Evolutionary conservation across 2,797 vertebrate species (phyloP), one percentile per base, ranked within the genome.

Genomic region (Nannoperca australis): DNA sequence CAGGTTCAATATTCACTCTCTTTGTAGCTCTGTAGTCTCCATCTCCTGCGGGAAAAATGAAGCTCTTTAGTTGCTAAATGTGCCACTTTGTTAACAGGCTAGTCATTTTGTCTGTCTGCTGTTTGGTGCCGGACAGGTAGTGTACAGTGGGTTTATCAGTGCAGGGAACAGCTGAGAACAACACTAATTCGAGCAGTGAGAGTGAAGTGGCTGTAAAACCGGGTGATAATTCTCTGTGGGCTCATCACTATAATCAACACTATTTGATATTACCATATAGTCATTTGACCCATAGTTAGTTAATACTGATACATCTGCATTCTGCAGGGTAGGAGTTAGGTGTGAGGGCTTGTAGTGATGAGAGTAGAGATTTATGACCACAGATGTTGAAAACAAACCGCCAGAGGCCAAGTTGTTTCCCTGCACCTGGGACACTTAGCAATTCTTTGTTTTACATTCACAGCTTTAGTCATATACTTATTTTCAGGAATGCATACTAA

Each of bases 341-440:
- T 60, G 69, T 85, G 75, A 79, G 63, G 68, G 67, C 38, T 70
- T 44, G 62, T 45, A 50, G 75, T 63, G 78, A 79, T 76, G 80
- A 85, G 58, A 79, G 76, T 47, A n/a, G 3, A 83, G 81, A 92
- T 93, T 92, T 90, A 93, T 76, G 89, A 88, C 76, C 53, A n/a
- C 56, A 56, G 66, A 78, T 32, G 49, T 65, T 81, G 85, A 83
- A 83, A 89, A 72, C 79, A 80, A 73, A 61, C 40, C 10, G 77
- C 80, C 64, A 1, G 44, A 81, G 84, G 84, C 82, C 47, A 63
- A 73, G 72, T 72, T 60, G 51, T 77, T 66, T 84, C 59, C 70
- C 75, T 80, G 87, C 91, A 94, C 78, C 88, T 92, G 89, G 88
- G 62, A 85, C 30, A 60, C 38, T 63, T 32, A 56, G 22, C 34